Evolutionary conservation across 2,888 invertebrate species (phyloP).

Genomic region (Erynnis tages): DNA sequence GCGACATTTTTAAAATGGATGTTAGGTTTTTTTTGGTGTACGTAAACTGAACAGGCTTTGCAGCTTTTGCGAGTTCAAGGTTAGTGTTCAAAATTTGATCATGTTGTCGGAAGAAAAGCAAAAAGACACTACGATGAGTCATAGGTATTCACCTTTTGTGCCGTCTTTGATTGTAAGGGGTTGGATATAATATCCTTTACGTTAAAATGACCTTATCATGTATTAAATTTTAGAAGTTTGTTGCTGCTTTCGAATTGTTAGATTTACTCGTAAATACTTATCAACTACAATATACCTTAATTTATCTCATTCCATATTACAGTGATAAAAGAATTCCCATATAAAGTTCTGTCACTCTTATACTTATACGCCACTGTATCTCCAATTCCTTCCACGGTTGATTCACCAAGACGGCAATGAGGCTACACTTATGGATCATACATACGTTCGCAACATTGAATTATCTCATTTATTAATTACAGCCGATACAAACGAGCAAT

Average conservation of each 20-base stretch:
- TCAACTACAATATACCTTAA: too few relatives aligned
- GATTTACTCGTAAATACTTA: too few relatives aligned
- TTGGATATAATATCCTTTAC: too few relatives aligned
- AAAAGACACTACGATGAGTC: not conserved
- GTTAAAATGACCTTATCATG: too few relatives aligned
- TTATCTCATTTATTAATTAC: conserved; percentile 28
- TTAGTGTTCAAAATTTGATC: conserved; percentile 17
- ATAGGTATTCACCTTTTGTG: too few relatives aligned
- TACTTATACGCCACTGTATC: not conserved
- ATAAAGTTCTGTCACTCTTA: too few relatives aligned
- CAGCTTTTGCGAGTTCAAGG: conserved; percentile 4
- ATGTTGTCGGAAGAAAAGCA: conserved; percentile 2
- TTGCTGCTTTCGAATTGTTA: too few relatives aligned
- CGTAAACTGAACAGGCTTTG: not conserved
- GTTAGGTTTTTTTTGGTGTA: conserved; percentile 5
- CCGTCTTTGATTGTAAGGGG: too few relatives aligned
- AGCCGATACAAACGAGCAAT: conserved; percentile 25
- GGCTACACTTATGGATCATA: conserved; percentile 10
- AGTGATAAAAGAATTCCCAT: too few relatives aligned
- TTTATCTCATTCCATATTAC: too few relatives aligned
- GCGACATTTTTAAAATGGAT: conserved; percentile 5
- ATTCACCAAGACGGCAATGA: conserved; percentile 18
- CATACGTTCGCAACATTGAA: conserved; percentile 17
- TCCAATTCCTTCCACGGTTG: not conserved
- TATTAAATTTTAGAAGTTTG: too few relatives aligned